A percentile compares a stretch with the other conserved stretches of the same genome.
Evolutionary conservation across 2,888 invertebrate genomes (phyloP).

Genomic region (Sthenelais limicola): DNA sequence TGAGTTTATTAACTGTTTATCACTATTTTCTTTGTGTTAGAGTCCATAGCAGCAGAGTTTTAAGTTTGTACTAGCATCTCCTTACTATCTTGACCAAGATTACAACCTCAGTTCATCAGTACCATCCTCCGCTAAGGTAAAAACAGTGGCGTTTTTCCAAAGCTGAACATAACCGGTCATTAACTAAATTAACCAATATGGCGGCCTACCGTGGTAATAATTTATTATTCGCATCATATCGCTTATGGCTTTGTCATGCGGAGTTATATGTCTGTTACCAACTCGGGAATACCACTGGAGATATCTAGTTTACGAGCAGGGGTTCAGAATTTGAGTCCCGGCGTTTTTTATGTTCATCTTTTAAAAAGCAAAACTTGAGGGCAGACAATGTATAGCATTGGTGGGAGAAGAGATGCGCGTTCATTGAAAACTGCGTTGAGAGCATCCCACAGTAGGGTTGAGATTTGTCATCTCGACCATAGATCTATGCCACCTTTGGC

Average conservation of each 20-base stretch:
- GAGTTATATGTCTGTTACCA: not conserved
- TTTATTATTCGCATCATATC: conserved; percentile 46
- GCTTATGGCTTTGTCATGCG: conserved; percentile 10
- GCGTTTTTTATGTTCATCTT: conserved; percentile 36
- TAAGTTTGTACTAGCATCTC: conserved; percentile 19
- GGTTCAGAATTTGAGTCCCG: conserved; percentile 24
- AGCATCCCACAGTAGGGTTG: conserved; percentile 5
- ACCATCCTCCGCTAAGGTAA: conserved; percentile 32
- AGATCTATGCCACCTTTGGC: too few species aligned
- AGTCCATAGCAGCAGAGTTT: conserved; percentile 19
- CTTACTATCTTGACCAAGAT: conserved; percentile 9
- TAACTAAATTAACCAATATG: conserved; percentile 54
- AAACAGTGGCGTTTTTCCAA: conserved; percentile 38
- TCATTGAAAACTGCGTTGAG: conserved; percentile 17
- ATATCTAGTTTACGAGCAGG: conserved; percentile 10
- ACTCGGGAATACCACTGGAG: not conserved
- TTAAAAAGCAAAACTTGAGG: conserved; percentile 34
- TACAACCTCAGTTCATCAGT: conserved; percentile 16
- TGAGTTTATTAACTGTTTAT: conserved; percentile 47
- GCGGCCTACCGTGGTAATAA: conserved; percentile 48
- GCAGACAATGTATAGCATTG: conserved; percentile 35
- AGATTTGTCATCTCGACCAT: not conserved
- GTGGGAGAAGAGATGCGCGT: conserved; percentile 24
- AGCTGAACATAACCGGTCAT: conserved; percentile 49
- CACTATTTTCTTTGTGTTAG: conserved; percentile 25